Base-by-base conservation (phyloP, 2,888 invertebrate species). In the Spodoptera exigua region DNA sequence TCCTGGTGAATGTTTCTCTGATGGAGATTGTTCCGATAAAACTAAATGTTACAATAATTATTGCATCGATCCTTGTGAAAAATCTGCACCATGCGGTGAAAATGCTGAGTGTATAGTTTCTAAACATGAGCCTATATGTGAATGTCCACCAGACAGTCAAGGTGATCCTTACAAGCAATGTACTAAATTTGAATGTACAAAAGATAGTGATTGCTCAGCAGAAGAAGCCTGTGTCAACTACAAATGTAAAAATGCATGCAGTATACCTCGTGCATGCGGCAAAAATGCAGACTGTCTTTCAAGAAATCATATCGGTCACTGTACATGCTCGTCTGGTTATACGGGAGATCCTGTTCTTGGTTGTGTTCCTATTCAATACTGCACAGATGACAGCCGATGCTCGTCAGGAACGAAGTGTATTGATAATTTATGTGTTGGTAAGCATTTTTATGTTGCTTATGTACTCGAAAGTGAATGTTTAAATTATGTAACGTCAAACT, bases 301-400 rank as follows among this genome's bases (percentile, higher is more conserved):
- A 0, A 95, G 95, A 70, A 97, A 97, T 86, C 98, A 98, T 80
- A 95, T 97, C 46, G 97, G 97, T 0, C 94, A 97, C 36, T 98
- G 98, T 83, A 95, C 96, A n/a, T 98, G 98, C 85, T 95, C 96
- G 76, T 95, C 97, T 18, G 98, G 98, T 43, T 97, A 96, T 69
- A 98, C 98, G 0, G 98, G 98, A 21, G 97, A 98, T 89, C 97
- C 98, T 11, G 96, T 97, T 62, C 94, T 98, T 64, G 98, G 98
- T 12, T 98, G 98, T 83, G 96, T 97, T 21, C 95, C 96, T 1
- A 95, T 98, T 49, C 97, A 98, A 78, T 97, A 97, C 80, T 98
- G 98, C 81, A 96, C 96, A 46, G 95, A 95, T 55, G 98, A 98
- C 71, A 95, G 93, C 39, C 97, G 98, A 83, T 98, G 98, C 85